Base-by-base conservation (phyloP, 2,888 invertebrate genomes). In the Carcina quercana region DNA sequence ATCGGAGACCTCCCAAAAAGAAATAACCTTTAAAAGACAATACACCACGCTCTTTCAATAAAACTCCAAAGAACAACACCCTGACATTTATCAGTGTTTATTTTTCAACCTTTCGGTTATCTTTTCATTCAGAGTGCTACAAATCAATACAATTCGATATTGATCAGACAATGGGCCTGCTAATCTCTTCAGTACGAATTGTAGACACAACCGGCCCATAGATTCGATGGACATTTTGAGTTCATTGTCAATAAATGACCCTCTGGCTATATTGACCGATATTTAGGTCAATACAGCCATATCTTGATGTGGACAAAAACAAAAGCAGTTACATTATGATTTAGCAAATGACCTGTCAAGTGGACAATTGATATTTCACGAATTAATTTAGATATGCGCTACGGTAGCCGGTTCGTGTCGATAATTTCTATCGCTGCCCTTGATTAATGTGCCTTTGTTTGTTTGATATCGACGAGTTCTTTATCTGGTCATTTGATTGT, bases 231-330 rank as follows among this genome's bases (percentile, higher is more conserved):
- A 66, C 70, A 64, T 59, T 73, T 75, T 69, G 59, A 75, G 79
- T 78, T 80, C 82, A 79, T 67, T 80, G 76, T 59, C 75, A 71
- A 50, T 52, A 40, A 45, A 40, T 67, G 66, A 66, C 72, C 70
- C 69, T 60, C 54, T 48, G 32, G 43, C 40, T 45, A 45, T 40
- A 43, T 44, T 46, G 42, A 38, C 45, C 41, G 38, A 54, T 67
- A 74, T 73, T 65, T 56, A 60, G 72, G 69, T 50, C 68, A 59
- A 42, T 53, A 47, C 48, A 35, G 31, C 37, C 39, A 53, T 54
- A 64, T 59, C 56, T 50, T 55, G 57, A 64, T 62, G 45, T 42
- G 37, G 26, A 39, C 43, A 31, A 52, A 49, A 40, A 30, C 32
- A 45, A 47, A 49, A 57, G 22, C 36, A 37, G 35, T 45, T 38